Evolutionary conservation across 53 echinoderm and acorn worm species (phyloP).

Genomic region (Mesocentrotus franciscanus): DNA sequence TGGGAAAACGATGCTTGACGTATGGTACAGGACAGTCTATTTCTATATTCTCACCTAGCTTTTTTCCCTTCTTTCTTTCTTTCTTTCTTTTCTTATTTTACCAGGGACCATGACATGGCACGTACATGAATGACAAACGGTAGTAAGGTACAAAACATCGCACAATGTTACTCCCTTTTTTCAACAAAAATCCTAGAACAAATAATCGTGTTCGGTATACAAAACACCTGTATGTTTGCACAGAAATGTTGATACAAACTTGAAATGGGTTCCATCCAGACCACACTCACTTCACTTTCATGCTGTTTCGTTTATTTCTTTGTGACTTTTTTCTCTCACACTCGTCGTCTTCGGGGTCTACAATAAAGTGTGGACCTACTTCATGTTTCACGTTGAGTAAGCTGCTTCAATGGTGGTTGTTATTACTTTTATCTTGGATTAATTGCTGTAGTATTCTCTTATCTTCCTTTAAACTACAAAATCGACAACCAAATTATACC

Average conservation of each 20-base stretch:
- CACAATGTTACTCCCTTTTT: constrained; percentile 38
- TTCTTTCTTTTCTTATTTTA: neutral
- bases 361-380: neutral
- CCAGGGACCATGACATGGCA: constrained; percentile 22
- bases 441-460: neutral
- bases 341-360: neutral
- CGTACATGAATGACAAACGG: constrained; percentile 30
- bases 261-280: constrained; percentile 30
- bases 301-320: constrained; percentile 3
- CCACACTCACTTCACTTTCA: constrained; percentile 28
- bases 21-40: neutral
- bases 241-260: constrained; percentile 43
- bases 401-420: neutral
- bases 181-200: constrained; percentile 40
- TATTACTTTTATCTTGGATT: neutral
- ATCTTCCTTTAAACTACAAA: neutral
- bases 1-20: neutral
- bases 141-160: constrained; percentile 34
- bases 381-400: neutral
- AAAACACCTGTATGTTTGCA: constrained; percentile 41
- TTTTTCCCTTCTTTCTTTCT: neutral
- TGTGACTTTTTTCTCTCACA: neutral
- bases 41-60: neutral
- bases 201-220: constrained; percentile 8
- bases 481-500: neutral